Percentiles rank a stretch among this genome's conserved stretches.
These are phyloP conservation scores for Hormaphis cornu DNA, from an alignment of 1,140 invertebrate species.

Conservation along the genomic window DNA sequence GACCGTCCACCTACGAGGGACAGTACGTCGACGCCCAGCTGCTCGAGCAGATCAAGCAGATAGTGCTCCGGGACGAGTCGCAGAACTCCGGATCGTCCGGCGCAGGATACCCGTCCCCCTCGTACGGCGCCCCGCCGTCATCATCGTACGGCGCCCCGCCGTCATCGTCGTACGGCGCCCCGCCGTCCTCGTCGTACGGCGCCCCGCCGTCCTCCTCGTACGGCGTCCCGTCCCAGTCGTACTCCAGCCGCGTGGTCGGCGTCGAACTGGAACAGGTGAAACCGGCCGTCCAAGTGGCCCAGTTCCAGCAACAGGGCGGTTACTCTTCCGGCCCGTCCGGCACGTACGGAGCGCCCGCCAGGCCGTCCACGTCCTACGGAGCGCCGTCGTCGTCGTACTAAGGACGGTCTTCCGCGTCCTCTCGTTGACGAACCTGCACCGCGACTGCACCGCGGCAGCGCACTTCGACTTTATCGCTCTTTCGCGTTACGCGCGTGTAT, in stretches of 20 bases:
- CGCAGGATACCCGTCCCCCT: constrained; percentile 40
- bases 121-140: constrained; percentile 47
- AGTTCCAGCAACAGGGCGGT: constrained; percentile 52
- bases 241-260: constrained; percentile 55
- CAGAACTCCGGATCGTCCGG: constrained; percentile 43
- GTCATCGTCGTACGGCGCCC: constrained; percentile 39
- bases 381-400: constrained; percentile 43
- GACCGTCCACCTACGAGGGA: constrained; percentile 64
- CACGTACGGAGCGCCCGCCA: constrained; percentile 53
- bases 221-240: constrained; percentile 43
- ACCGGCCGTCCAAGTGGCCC: constrained; percentile 64
- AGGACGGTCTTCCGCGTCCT: neutral
- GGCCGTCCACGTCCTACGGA: constrained; percentile 53
- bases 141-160: constrained; percentile 44
- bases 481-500: neutral
- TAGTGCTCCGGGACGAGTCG: constrained; percentile 66
- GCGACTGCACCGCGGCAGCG: neutral
- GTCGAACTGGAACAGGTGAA: constrained; percentile 65
- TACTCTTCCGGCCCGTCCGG: constrained; percentile 50
- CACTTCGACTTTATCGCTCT: neutral
- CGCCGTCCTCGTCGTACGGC: constrained; percentile 42
- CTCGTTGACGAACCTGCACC: neutral
- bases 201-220: constrained; percentile 38
- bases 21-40: constrained; percentile 65
- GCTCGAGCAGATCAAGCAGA: constrained; percentile 68